phyloP scores from a whole-genome alignment of 2,113 vertebrate species.

The Prunella himalayana region DNA sequence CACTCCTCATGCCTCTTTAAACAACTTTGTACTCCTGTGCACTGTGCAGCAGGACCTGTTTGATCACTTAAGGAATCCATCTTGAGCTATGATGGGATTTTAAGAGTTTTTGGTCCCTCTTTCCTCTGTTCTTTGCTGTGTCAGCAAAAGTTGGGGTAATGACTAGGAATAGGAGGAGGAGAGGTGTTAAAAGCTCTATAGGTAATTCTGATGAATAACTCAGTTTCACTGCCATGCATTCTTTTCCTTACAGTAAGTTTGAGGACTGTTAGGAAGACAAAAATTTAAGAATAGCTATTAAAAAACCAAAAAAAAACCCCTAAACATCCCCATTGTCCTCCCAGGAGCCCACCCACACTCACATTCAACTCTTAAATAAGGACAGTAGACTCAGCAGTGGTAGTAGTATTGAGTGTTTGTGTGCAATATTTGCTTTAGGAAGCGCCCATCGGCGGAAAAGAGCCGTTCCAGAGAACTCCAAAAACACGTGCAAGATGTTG shows the following conservation, averaged over 20 bases:
- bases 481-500: slow-evolving; percentile 91
- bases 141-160: neutral
- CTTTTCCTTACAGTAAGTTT: neutral
- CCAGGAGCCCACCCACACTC: neutral
- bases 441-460: slow-evolving; percentile 76
- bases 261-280: neutral
- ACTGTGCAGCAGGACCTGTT: neutral
- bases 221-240: neutral
- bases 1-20: neutral
- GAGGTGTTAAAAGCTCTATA: neutral
- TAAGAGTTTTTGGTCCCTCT: neutral
- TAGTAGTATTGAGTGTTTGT: neutral
- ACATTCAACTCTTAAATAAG: neutral
- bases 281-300: neutral
- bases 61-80: neutral
- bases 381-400: neutral
- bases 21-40: neutral
- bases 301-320: neutral
- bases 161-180: neutral
- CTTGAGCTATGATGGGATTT: neutral
- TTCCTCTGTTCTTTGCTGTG: neutral
- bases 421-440: slow-evolving; percentile 53
- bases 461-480: slow-evolving; percentile 71
- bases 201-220: neutral
- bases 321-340: neutral